Conservation (phyloP, 2,113 vertebrate genomes). For the Cochlearius cochlearius region DNA sequence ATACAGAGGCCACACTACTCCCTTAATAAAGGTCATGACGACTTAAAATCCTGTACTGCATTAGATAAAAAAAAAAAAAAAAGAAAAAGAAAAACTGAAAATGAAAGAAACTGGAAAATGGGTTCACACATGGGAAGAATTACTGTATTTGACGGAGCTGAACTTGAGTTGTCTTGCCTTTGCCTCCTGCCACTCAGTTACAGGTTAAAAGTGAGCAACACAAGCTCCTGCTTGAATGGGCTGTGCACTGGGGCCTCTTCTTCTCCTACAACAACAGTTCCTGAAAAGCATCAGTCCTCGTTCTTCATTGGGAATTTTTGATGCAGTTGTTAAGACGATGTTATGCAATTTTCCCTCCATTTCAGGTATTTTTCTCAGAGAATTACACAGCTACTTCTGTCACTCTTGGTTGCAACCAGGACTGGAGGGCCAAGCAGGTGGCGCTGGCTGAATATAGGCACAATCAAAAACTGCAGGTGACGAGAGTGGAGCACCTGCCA, state of each 20-base stretch:
- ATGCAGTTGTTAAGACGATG: background rate
- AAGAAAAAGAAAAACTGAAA: background rate
- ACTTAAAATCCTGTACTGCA: background rate
- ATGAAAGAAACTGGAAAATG: background rate
- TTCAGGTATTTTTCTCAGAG: background rate
- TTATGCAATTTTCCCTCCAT: background rate
- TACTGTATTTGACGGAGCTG: background rate
- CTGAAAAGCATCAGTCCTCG: background rate
- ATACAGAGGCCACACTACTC: background rate
- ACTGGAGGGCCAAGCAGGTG: background rate
- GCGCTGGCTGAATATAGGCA: background rate
- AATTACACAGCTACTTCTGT: background rate
- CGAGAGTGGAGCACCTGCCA: background rate
- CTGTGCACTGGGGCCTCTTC: background rate
- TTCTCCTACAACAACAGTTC: background rate
- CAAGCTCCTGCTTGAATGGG: background rate
- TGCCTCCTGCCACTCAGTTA: background rate
- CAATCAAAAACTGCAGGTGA: background rate
- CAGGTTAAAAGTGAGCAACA: background rate
- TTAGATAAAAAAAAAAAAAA: background rate
- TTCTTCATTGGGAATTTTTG: background rate
- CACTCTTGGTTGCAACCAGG: background rate
- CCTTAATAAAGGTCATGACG: background rate
- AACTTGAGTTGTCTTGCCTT: background rate
- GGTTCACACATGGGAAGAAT: background rate